phyloP scores from a whole-genome alignment of 2,888 invertebrate species.

The Synergus umbraculus region DNA sequence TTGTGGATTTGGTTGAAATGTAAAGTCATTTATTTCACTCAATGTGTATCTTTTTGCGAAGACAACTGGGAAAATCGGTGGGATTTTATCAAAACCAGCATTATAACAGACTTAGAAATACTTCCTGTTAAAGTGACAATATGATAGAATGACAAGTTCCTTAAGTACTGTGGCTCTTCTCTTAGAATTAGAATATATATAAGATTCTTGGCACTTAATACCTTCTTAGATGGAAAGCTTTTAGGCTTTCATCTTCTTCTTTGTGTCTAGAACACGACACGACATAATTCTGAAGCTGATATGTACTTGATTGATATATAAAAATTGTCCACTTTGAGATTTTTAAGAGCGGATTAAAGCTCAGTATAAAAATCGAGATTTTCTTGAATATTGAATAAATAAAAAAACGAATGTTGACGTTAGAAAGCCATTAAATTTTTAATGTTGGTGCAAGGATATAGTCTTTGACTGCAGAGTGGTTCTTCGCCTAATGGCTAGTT shows the following conservation, averaged over 20 bases:
- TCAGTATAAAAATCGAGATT: neutral
- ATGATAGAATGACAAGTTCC: neutral
- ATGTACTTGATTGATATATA: neutral
- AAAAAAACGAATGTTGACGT: neutral
- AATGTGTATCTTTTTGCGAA: too few relatives aligned
- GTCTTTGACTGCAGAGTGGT: neutral
- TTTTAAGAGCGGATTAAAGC: neutral
- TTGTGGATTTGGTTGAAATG: too few relatives aligned
- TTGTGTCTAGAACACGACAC: neutral
- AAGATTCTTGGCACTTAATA: neutral
- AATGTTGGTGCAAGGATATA: neutral
- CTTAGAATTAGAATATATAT: neutral
- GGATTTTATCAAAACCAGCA: neutral
- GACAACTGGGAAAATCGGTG: too few relatives aligned
- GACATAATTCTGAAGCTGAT: neutral
- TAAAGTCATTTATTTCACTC: too few relatives aligned
- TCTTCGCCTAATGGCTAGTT: constrained; percentile 14
- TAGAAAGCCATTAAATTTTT: too few relatives aligned
- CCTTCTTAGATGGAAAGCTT: constrained; percentile 1
- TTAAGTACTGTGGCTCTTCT: neutral
- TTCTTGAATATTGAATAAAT: neutral
- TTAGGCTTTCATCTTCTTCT: neutral
- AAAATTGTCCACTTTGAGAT: neutral
- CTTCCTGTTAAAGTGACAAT: neutral
- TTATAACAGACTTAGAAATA: neutral